Percentiles rank a stretch among this genome's conserved stretches.
Conservation (phyloP, 1,140 invertebrate species). For the Trachymyrmex septentrionalis region DNA sequence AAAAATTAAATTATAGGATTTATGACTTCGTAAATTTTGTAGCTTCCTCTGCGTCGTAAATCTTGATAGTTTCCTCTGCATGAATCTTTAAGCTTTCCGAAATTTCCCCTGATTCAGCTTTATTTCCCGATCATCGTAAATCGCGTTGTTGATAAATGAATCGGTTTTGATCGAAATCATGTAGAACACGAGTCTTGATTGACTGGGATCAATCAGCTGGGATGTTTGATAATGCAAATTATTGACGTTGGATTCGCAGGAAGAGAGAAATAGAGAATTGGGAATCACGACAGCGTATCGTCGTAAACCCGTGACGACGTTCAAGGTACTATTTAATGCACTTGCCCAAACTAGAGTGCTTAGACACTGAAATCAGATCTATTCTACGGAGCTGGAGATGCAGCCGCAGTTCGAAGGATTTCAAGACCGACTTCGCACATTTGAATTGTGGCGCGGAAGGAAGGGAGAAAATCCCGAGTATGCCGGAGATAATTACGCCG, state of each 20-base stretch:
- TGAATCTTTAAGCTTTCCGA: background rate
- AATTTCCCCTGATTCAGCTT: constrained; percentile 6
- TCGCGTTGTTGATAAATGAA: constrained; percentile 20
- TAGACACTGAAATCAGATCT: constrained; percentile 88
- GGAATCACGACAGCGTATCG: constrained; percentile 49
- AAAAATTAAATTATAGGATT: background rate
- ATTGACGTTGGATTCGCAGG: constrained; percentile 73
- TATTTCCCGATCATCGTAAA: background rate
- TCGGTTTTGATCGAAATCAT: background rate
- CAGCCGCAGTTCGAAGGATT: constrained; percentile 92
- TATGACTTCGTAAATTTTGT: too few relatives aligned
- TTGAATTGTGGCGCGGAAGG: constrained; percentile 92
- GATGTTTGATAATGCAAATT: constrained; percentile 42
- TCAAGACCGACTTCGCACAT: constrained; percentile 91
- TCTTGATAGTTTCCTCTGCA: too few relatives aligned
- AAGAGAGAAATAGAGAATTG: constrained; percentile 75
- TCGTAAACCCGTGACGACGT: constrained; percentile 76
- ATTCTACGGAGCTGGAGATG: constrained; percentile 91
- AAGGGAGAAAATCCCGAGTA: constrained; percentile 88
- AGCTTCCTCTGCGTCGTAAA: background rate
- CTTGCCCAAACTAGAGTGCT: constrained; percentile 64
- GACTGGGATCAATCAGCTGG: background rate
- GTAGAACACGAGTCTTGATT: background rate
- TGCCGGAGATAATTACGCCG: constrained; percentile 90
- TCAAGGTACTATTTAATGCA: constrained; percentile 79